A percentile compares a stretch with the other conserved stretches of the same genome.
phyloP scores from a whole-genome alignment of 2,797 vertebrate species.

The Xenentodon cancila region DNA sequence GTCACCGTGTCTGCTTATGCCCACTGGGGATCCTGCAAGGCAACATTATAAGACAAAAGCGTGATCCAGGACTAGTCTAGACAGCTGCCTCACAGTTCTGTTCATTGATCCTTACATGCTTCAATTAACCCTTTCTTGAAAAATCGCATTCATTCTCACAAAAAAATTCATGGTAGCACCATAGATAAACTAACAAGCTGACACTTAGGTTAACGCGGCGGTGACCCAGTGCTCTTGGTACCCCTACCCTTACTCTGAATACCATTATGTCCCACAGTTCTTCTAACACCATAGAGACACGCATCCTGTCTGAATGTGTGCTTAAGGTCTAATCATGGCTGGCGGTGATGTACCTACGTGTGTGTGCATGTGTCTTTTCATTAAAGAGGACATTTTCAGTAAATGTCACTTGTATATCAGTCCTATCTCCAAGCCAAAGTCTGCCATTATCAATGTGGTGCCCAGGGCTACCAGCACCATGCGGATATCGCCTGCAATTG shows the following conservation, averaged over 20 bases:
- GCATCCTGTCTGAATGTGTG: slow-evolving; percentile 40
- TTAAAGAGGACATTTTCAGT: slow-evolving; percentile 71
- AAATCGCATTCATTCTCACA: slow-evolving; percentile 51
- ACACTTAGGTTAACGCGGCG: slow-evolving; percentile 32
- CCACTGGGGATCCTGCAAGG: slow-evolving; percentile 45
- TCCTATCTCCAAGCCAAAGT: slow-evolving; percentile 67
- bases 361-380: slow-evolving; percentile 52
- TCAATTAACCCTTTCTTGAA: slow-evolving; percentile 59
- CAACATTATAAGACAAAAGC: slow-evolving; percentile 58
- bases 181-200: slow-evolving; percentile 49
- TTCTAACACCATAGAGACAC: slow-evolving; percentile 21
- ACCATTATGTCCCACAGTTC: slow-evolving; percentile 28
- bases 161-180: slow-evolving; percentile 41
- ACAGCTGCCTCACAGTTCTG: slow-evolving; percentile 68
- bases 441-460: slow-evolving; percentile 60
- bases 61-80: slow-evolving; percentile 70
- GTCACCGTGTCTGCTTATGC: slow-evolving; percentile 18
- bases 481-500: slow-evolving; percentile 30
- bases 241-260: slow-evolving; percentile 14
- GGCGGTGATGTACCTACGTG: slow-evolving; percentile 34
- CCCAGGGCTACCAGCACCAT: slow-evolving; percentile 48
- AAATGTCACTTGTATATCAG: slow-evolving; percentile 79
- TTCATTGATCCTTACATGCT: slow-evolving; percentile 70
- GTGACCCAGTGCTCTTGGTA: slow-evolving; percentile 51
- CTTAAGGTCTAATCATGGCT: slow-evolving; percentile 58